Evolutionary conservation across 2,888 invertebrate genomes (phyloP), one percentile per base, ranked within the genome.

Genomic region (Pachliopta kotzebuea): DNA sequence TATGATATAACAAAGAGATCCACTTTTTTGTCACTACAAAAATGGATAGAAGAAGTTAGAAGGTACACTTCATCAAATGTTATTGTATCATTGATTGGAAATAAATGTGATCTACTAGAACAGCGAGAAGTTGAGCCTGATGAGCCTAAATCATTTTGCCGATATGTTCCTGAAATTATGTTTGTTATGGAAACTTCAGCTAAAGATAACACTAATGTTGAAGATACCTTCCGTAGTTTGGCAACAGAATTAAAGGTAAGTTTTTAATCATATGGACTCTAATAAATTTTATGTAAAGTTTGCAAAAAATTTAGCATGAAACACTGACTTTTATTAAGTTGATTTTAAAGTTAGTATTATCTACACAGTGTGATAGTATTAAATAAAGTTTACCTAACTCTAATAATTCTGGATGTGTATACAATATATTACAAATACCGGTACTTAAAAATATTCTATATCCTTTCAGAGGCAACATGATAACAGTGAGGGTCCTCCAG

Each of bases 21-120:
- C 62, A 96, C 98, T 54, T 99, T 98, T 90, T 93, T 97, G 69
- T 98, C 96, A 73, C 92, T 99, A 63, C 96, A 97, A 82, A 95
- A 97, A 82, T 99, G 99, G 99, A 95, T 99, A 70, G 98, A 98
- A 80, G 99, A 99, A 92, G 97, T 99, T 1, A 93, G 98, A 72
- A 94, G 96, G 78, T 99, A 98, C 81, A 98, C 99, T 61, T 98
- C 98, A 23, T 96, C 96, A 31, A 96, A 97, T 82, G 97, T 98
- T 37, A 94, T 98, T 69, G 94, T 98, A 68, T 95, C 98, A 53
- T 90, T 99, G 71, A 96, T 99, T 69, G 99, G 98, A 11, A 98
- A 98, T 78, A 98, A 98, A 87, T 96, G 96, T 84, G 98, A 98
- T 83, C 85, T 97, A 74, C 95, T 94, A 66, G 94, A 94, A 26